Evolutionary conservation across 2,113 vertebrate genomes (phyloP).

Genomic region (Pollachius pollachius): DNA sequence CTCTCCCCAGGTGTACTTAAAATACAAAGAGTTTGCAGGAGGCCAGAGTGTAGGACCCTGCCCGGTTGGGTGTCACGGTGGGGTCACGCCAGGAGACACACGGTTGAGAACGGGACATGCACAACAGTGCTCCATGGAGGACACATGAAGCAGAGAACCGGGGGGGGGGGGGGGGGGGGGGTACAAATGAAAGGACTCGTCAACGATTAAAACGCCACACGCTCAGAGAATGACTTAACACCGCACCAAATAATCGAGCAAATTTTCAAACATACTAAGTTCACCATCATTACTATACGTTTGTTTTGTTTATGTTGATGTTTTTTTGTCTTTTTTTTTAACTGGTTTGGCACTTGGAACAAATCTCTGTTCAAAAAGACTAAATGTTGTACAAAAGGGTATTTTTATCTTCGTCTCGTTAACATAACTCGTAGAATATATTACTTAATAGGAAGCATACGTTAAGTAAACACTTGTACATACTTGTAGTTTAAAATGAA

Average conservation of each 20-base stretch:
- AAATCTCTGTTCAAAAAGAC: slow-evolving; percentile 87
- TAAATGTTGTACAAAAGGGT: slow-evolving; percentile 84
- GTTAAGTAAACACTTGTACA: slow-evolving; percentile 90
- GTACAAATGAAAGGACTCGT: slow-evolving; percentile 62
- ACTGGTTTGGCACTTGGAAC: slow-evolving; percentile 98
- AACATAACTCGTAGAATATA: slow-evolving; percentile 84
- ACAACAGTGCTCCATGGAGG: slow-evolving; percentile 67
- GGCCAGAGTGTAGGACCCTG: slow-evolving; percentile 59
- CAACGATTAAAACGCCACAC: slow-evolving; percentile 70
- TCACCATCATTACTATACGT: slow-evolving; percentile 71
- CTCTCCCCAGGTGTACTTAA: slow-evolving; percentile 69
- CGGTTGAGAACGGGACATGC: slow-evolving; percentile 66
- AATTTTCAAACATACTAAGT: slow-evolving; percentile 75
- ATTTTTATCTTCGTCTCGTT: slow-evolving; percentile 72
- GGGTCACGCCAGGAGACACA: slow-evolving; percentile 64
- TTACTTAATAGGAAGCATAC: slow-evolving; percentile 83
- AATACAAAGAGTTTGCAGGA: slow-evolving; percentile 73
- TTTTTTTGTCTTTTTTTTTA: slow-evolving; percentile 51
- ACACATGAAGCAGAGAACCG: slow-evolving; percentile 57
- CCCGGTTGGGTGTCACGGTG: slow-evolving; percentile 56
- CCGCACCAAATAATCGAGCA: slow-evolving; percentile 75
- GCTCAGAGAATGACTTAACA: slow-evolving; percentile 69
- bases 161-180: slow-evolving; percentile 22
- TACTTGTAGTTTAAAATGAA: slow-evolving; percentile 82
- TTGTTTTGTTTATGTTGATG: slow-evolving; percentile 50